A percentile compares a stretch with the other conserved stretches of the same genome.
Evolutionary conservation across 2,888 invertebrate species (phyloP).

Genomic region (Rotaria macrura): DNA sequence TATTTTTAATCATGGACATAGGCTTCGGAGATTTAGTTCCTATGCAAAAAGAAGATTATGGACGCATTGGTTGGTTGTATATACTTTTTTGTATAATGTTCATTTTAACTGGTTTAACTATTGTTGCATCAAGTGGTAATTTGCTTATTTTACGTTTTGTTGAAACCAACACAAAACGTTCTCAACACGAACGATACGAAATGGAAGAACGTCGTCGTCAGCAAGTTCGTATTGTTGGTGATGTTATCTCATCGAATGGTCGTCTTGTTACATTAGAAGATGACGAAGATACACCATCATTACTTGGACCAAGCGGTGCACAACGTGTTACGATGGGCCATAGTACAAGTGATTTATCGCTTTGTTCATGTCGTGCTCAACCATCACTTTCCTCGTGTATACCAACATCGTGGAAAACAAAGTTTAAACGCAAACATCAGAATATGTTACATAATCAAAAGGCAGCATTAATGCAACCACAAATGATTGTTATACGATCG

Average conservation of each 20-base stretch:
- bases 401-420: background rate
- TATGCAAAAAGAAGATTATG: slow-evolving; percentile 81
- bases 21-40: slow-evolving; percentile 98
- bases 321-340: background rate
- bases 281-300: background rate
- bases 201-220: slow-evolving; percentile 74
- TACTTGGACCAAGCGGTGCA: background rate
- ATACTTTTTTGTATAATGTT: slow-evolving; percentile 91
- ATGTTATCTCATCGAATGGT: slow-evolving; percentile 63
- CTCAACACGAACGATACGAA: slow-evolving; percentile 84
- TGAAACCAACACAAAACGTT: slow-evolving; percentile 92
- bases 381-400: background rate
- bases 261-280: slow-evolving; percentile 23
- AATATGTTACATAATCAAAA: background rate
- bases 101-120: slow-evolving; percentile 93
- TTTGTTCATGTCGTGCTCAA: background rate
- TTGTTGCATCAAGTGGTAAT: slow-evolving; percentile 95
- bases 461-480: background rate
- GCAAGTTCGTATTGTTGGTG: slow-evolving; percentile 85
- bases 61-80: slow-evolving; percentile 85
- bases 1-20: background rate
- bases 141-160: slow-evolving; percentile 87
- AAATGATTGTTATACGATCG: background rate
- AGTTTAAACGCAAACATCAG: background rate
- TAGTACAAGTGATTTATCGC: background rate